A percentile compares a stretch with the other conserved stretches of the same genome.
Conservation (phyloP, 2,888 invertebrate genomes). For the Mesoligia furuncula region DNA sequence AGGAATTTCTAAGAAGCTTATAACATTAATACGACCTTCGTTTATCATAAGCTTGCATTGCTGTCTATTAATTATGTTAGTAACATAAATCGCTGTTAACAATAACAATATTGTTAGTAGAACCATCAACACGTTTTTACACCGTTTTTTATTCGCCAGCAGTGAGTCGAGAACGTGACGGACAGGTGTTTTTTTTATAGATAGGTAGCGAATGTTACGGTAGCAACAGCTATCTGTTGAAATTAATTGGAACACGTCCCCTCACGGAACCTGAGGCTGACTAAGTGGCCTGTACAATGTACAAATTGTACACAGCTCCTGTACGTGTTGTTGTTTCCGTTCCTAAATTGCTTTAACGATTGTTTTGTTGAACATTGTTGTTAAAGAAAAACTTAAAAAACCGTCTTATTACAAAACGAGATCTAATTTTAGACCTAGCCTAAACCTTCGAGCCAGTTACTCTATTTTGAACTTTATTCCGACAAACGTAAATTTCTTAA, state of each 20-base stretch:
- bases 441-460: too few relatives aligned
- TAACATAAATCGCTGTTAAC: constrained; percentile 27
- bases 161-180: constrained; percentile 42
- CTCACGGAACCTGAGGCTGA: constrained; percentile 54
- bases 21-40: constrained; percentile 12
- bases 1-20: constrained; percentile 32
- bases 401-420: too few relatives aligned
- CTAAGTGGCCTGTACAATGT: constrained; percentile 46
- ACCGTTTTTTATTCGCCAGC: constrained; percentile 40
- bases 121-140: constrained; percentile 55
- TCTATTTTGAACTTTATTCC: too few relatives aligned
- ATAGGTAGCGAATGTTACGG: constrained; percentile 49
- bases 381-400: too few relatives aligned
- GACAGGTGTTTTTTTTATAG: constrained; percentile 59
- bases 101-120: constrained; percentile 24
- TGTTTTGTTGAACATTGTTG: too few relatives aligned
- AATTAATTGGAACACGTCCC: constrained; percentile 64
- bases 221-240: constrained; percentile 53
- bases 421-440: too few relatives aligned
- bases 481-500: too few relatives aligned
- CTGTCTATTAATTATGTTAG: constrained; percentile 12
- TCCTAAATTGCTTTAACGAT: constrained; percentile 9
- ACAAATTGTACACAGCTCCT: constrained; percentile 22
- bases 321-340: constrained; percentile 28
- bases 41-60: constrained; percentile 13